Percentiles rank a stretch among this genome's conserved stretches.
Evolutionary conservation across 2,888 invertebrate genomes (phyloP).

Genomic region (Cyrtodaria siliqua): DNA sequence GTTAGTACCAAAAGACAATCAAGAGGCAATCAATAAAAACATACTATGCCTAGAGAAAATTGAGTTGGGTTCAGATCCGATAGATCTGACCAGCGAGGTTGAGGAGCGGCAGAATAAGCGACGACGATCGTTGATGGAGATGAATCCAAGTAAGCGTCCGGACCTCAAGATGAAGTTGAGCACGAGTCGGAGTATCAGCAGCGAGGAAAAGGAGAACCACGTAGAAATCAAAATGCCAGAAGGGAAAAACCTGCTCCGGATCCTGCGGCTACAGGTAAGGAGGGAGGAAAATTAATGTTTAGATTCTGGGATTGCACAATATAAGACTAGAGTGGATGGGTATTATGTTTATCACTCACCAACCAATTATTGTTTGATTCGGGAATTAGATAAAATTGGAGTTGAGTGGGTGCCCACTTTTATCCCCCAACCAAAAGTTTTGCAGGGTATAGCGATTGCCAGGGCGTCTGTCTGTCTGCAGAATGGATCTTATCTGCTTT

Average conservation of each 20-base stretch:
- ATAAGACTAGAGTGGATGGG: no score
- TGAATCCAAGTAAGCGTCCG: constrained; percentile 75
- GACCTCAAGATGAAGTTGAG: constrained; percentile 57
- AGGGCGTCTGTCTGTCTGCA: no score
- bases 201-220: constrained; percentile 21
- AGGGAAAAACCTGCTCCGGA: constrained; percentile 38
- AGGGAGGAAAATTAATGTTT: no score
- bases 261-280: constrained; percentile 55
- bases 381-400: no score
- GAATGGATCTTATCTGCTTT: no score
- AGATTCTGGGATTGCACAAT: no score
- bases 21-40: not conserved
- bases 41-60: constrained; percentile 48
- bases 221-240: constrained; percentile 43
- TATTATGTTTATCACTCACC: no score
- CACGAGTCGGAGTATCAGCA: constrained; percentile 23
- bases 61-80: constrained; percentile 40
- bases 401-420: no score
- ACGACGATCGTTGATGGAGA: constrained; percentile 69
- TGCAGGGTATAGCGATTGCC: no score
- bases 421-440: no score
- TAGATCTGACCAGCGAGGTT: constrained; percentile 46
- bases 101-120: constrained; percentile 52
- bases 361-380: no score
- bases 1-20: not conserved